Evolutionary conservation across 2,888 invertebrate species (phyloP).

Genomic region (Cephus spinipes): DNA sequence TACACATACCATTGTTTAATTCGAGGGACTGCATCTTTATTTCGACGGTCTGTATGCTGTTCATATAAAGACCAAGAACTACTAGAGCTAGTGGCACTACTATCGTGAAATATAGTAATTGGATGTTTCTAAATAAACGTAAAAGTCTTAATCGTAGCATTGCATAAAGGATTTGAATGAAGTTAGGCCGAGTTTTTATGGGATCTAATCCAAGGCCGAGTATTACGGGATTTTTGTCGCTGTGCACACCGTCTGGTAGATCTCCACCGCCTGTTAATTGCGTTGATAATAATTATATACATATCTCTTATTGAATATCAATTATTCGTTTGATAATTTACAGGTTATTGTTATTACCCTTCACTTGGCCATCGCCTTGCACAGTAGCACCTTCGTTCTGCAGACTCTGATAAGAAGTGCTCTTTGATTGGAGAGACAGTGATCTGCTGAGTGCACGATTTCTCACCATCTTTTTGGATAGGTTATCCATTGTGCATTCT

Average conservation of each 20-base stretch:
- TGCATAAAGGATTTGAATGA: conserved; percentile 75
- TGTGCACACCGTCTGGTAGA: conserved; percentile 66
- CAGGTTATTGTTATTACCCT: conserved; percentile 44
- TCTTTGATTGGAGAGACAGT: conserved; percentile 79
- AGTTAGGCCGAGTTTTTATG: conserved; percentile 74
- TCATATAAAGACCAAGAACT: conserved; percentile 76
- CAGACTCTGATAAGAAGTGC: conserved; percentile 80
- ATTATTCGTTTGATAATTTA: neutral
- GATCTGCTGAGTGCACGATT: conserved; percentile 79
- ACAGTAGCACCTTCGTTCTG: conserved; percentile 69
- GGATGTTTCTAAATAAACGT: conserved; percentile 77
- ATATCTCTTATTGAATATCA: neutral
- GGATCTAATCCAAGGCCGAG: conserved; percentile 73
- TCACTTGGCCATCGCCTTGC: conserved; percentile 59
- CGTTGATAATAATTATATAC: conserved; percentile 13
- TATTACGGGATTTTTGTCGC: conserved; percentile 69
- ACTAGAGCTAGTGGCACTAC: conserved; percentile 78
- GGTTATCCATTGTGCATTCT: conserved; percentile 75
- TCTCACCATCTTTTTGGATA: conserved; percentile 80
- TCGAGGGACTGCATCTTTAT: conserved; percentile 74
- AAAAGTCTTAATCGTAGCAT: conserved; percentile 76
- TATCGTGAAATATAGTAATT: conserved; percentile 81
- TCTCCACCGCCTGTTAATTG: conserved; percentile 66
- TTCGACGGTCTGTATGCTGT: conserved; percentile 73
- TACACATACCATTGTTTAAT: conserved; percentile 69